Percentiles rank a stretch among this genome's conserved stretches.
These are phyloP conservation scores for Leuciscus waleckii DNA, from an alignment of 2,797 vertebrate species.

Conservation along the genomic window DNA sequence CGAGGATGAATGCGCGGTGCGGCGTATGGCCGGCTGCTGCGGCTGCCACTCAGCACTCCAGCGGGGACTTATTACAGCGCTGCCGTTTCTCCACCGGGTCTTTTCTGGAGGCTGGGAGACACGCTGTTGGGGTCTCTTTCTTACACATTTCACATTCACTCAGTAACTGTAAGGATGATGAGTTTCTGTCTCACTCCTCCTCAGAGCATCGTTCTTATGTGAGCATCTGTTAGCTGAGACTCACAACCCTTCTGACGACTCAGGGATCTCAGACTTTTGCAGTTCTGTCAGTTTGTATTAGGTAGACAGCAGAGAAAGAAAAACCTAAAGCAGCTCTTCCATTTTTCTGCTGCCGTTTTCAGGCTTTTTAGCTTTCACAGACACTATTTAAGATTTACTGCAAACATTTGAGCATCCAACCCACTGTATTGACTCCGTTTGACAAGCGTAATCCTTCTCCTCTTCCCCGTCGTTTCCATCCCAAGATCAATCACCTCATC, in stretches of 20 bases:
- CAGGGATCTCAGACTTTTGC: slow-evolving; percentile 73
- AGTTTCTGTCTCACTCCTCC: not conserved
- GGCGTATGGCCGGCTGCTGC: not conserved
- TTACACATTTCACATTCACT: not conserved
- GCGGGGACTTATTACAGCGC: not conserved
- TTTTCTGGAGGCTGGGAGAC: not conserved
- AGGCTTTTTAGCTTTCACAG: slow-evolving; percentile 79
- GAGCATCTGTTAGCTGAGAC: not conserved
- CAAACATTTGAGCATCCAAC: slow-evolving; percentile 84
- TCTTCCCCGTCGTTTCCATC: slow-evolving; percentile 90
- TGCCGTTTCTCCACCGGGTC: not conserved
- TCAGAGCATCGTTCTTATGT: not conserved
- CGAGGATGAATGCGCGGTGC: slow-evolving; percentile 23
- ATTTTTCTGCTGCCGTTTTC: slow-evolving; percentile 66
- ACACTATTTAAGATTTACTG: slow-evolving; percentile 87
- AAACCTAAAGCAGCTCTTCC: slow-evolving; percentile 59
- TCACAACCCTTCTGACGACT: slow-evolving; percentile 66
- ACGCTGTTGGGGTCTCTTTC: not conserved
- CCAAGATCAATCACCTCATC: slow-evolving; percentile 91
- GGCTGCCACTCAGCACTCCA: slow-evolving; percentile 17
- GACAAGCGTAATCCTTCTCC: slow-evolving; percentile 90
- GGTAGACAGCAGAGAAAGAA: slow-evolving; percentile 70
- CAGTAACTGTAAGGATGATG: not conserved
- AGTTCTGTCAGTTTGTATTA: slow-evolving; percentile 74
- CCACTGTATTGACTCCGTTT: slow-evolving; percentile 84